Conservation (phyloP, 2,113 vertebrate species). For the Tringa solitaria region DNA sequence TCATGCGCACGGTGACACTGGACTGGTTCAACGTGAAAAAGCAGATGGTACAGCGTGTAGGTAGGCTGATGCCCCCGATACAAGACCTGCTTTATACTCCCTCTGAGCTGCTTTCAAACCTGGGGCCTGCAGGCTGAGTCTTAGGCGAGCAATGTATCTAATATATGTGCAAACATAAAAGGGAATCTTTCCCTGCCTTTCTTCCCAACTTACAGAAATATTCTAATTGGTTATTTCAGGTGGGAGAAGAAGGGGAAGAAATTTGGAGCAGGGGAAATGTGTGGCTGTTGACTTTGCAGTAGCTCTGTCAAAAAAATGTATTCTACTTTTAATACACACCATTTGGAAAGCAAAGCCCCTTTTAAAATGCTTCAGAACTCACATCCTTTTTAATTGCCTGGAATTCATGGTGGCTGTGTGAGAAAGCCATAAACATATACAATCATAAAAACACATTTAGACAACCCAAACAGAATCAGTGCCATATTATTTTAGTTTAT, state of each 20-base stretch:
- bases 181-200: not conserved
- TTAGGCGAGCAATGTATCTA: not conserved
- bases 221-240: slow-evolving; percentile 17
- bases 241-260: not conserved
- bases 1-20: rapidly evolving
- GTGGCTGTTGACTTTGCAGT: slow-evolving; percentile 19
- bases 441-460: slow-evolving; percentile 80
- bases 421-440: slow-evolving; percentile 76
- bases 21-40: not conserved
- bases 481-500: slow-evolving; percentile 82
- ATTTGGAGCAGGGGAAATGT: not conserved
- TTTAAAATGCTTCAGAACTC: slow-evolving; percentile 69
- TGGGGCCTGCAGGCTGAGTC: not conserved
- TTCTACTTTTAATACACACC: slow-evolving; percentile 35
- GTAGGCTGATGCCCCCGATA: not conserved
- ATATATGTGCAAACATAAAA: slow-evolving; percentile 7
- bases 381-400: slow-evolving; percentile 74
- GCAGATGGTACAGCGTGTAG: not conserved
- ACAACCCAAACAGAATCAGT: slow-evolving; percentile 78
- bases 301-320: slow-evolving; percentile 34
- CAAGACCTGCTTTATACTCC: not conserved
- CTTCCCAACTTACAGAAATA: not conserved
- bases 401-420: slow-evolving; percentile 76
- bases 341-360: slow-evolving; percentile 64
- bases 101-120: not conserved